phyloP scores from a whole-genome alignment of 2,888 invertebrate genomes.

The Ypsolopha sequella region DNA sequence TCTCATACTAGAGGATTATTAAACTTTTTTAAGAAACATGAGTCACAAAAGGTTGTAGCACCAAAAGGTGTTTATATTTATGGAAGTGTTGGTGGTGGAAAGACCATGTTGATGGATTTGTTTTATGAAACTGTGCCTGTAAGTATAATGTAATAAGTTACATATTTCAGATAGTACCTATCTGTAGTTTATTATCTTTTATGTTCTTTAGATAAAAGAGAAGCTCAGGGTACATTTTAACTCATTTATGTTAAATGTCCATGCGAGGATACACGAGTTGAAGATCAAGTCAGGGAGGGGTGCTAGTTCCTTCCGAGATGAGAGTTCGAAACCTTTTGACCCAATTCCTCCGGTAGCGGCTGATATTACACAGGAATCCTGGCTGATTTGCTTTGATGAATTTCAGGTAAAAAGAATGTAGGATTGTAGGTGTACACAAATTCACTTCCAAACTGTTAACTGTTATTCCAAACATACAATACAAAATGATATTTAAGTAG shows the following conservation, averaged over 20 bases:
- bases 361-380: slow-evolving; percentile 85
- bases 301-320: slow-evolving; percentile 56
- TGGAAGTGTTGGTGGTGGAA: slow-evolving; percentile 95
- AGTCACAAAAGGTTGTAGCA: slow-evolving; percentile 54
- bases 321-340: slow-evolving; percentile 76
- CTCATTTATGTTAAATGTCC: slow-evolving; percentile 97
- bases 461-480: no score
- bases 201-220: slow-evolving; percentile 71
- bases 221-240: slow-evolving; percentile 95
- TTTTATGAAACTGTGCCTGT: slow-evolving; percentile 80
- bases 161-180: not conserved
- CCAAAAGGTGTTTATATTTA: slow-evolving; percentile 90
- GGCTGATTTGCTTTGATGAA: slow-evolving; percentile 98
- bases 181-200: not conserved
- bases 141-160: slow-evolving; percentile 8
- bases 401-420: slow-evolving; percentile 79
- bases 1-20: slow-evolving; percentile 27
- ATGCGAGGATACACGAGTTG: slow-evolving; percentile 87
- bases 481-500: no score
- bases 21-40: slow-evolving; percentile 41
- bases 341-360: slow-evolving; percentile 96
- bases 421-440: not conserved
- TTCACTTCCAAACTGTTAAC: not conserved
- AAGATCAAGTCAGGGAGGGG: slow-evolving; percentile 73
- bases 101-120: slow-evolving; percentile 99